These are phyloP conservation scores for Ammodytes dubius DNA, from an alignment of 2,113 vertebrate genomes.

Conservation along the genomic window DNA sequence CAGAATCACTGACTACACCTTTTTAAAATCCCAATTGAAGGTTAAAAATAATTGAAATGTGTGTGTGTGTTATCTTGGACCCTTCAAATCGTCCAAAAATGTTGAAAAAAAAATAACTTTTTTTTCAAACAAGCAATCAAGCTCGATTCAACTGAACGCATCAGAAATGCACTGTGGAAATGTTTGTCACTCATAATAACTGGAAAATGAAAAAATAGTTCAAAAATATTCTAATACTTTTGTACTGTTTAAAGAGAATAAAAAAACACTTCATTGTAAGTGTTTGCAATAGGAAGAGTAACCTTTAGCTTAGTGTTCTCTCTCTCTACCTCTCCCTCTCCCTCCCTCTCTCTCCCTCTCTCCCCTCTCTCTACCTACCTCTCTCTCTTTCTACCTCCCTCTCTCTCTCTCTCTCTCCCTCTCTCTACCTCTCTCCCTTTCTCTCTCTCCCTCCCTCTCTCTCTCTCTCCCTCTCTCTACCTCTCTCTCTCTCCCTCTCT, in stretches of 20 bases:
- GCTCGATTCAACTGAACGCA: constrained; percentile 62
- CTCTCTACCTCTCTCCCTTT: no score
- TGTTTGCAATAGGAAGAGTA: constrained; percentile 95
- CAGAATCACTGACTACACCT: no score
- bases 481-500: no score
- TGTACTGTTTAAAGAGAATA: constrained; percentile 88
- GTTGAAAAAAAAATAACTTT: constrained; percentile 38
- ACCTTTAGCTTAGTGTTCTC: constrained; percentile 98
- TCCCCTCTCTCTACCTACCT: no score
- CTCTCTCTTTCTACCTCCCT: no score
- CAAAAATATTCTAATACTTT: constrained; percentile 87
- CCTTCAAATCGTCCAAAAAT: constrained; percentile 34
- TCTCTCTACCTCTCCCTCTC: constrained; percentile 43
- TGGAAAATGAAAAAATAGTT: constrained; percentile 90
- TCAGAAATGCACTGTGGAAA: constrained; percentile 89
- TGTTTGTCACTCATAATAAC: constrained; percentile 88
- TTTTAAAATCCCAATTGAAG: no score
- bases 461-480: no score
- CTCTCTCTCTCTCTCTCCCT: no score
- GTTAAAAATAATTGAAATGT: no score
- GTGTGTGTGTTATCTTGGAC: no score
- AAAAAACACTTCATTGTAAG: constrained; percentile 96
- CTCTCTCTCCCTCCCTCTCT: no score
- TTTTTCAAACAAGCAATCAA: constrained; percentile 65
- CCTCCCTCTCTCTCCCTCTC: no score